Evolutionary conservation across 2,888 invertebrate species (phyloP), one percentile per base, ranked within the genome.

Genomic region (Chloroclystis v-ata): DNA sequence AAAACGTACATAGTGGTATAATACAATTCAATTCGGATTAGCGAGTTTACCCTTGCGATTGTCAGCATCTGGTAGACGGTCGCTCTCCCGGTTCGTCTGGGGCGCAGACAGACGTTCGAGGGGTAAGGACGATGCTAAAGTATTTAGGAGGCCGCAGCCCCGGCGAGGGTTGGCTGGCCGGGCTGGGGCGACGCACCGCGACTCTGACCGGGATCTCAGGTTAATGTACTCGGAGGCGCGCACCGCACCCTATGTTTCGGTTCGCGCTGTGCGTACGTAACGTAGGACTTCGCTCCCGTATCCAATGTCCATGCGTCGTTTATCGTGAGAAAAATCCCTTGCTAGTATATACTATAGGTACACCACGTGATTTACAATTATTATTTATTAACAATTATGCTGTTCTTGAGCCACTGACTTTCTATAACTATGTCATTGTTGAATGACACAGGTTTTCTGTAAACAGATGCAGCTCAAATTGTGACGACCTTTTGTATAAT

Each of bases 71-170:
- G 55, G 47, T 43, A 54, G 65, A 57, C 68, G 56, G 65, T 60
- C 65, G 60, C 60, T 50, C 61, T 57, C 60, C 60, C 57, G 65
- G 61, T 59, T 60, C 56, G 69, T 63, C 61, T 68, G 68, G 61
- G 63, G 60, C 63, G 63, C 49, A 49, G 52, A 61, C 47, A 49
- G 56, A 56, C 50, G 57, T 57, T 57, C 61, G 65, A 60, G 66
- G 69, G 73, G 67, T 66, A 65, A 71, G 73, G 70, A 69, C 72
- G 61, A 72, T 70, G 73, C 72, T 62, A 60, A 65, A 62, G 60
- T 69, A 71, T 73, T 66, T 73, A 73, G 67, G 63, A 67, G 60
- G 49, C 59, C 42, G 11, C 45, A 60, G 49, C 59, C 42, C 13
- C 45, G 33, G 61, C 56, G 62, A 67, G 70, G 70, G 70, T 67